Conservation (phyloP, 1,140 invertebrate genomes). For the Temnothorax curvispinosus region DNA sequence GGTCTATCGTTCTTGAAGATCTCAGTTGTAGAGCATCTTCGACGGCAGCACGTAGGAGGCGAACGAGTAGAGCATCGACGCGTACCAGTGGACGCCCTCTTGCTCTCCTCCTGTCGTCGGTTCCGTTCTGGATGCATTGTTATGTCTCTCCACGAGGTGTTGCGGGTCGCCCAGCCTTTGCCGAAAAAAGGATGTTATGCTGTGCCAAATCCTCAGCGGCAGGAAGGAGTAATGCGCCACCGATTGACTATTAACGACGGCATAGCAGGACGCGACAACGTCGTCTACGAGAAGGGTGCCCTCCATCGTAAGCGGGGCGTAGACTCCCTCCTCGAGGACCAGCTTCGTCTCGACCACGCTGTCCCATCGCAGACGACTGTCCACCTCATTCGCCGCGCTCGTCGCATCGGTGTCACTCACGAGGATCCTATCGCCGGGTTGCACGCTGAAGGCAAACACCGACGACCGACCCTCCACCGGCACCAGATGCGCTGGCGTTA, state of each 20-base stretch:
- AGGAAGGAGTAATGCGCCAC: slow-evolving; percentile 94
- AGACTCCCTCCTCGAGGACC: slow-evolving; percentile 90
- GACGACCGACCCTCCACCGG: slow-evolving; percentile 82
- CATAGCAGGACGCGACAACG: slow-evolving; percentile 97
- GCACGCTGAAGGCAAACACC: slow-evolving; percentile 88
- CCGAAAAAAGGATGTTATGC: slow-evolving; percentile 80
- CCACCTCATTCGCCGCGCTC: slow-evolving; percentile 75
- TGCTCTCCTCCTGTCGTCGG: slow-evolving; percentile 37
- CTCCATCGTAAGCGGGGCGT: slow-evolving; percentile 94
- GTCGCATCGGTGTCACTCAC: slow-evolving; percentile 77
- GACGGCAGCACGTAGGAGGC: slow-evolving; percentile 90
- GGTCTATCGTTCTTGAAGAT: neutral
- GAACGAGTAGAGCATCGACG: slow-evolving; percentile 91
- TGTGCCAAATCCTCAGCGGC: slow-evolving; percentile 89
- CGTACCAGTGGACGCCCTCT: slow-evolving; percentile 95
- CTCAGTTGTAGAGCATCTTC: slow-evolving; percentile 71
- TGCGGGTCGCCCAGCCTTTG: slow-evolving; percentile 46
- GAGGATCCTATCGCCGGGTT: slow-evolving; percentile 85
- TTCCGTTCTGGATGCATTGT: slow-evolving; percentile 43
- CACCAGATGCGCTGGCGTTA: slow-evolving; percentile 95
- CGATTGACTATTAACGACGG: slow-evolving; percentile 93
- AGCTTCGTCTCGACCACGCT: slow-evolving; percentile 88
- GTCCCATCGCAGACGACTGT: slow-evolving; percentile 84
- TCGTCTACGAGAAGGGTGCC: slow-evolving; percentile 97
- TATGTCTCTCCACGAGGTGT: slow-evolving; percentile 46